phyloP scores from a whole-genome alignment of 1,140 invertebrate genomes.

The Teleopsis dalmanni region DNA sequence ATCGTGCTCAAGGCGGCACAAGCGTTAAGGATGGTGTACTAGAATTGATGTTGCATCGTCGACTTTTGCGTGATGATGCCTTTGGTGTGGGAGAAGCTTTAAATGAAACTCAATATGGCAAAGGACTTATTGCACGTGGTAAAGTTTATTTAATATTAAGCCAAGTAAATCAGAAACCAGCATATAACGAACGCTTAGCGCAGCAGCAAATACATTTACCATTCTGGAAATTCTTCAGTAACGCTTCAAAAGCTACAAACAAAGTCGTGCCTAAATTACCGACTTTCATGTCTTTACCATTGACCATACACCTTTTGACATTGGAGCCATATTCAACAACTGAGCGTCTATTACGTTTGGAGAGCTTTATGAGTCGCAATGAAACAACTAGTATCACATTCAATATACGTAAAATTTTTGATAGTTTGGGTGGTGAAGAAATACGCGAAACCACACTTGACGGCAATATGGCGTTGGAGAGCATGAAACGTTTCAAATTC shows the following conservation, averaged over 20 bases:
- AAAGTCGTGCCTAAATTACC: constrained; percentile 8
- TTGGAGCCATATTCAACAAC: constrained; percentile 73
- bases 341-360: constrained; percentile 69
- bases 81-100: constrained; percentile 92
- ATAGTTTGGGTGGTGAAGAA: constrained; percentile 22
- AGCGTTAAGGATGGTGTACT: constrained; percentile 67
- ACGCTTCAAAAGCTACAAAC: constrained; percentile 11
- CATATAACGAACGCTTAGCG: constrained; percentile 22
- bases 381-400: constrained; percentile 52
- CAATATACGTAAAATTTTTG: constrained; percentile 46
- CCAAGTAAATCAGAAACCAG: constrained; percentile 41
- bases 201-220: constrained; percentile 32
- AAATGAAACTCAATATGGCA: constrained; percentile 71
- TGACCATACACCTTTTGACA: constrained; percentile 76
- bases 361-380: constrained; percentile 72
- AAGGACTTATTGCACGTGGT: constrained; percentile 75
- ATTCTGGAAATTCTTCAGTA: constrained; percentile 38
- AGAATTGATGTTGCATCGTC: constrained; percentile 80
- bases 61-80: constrained; percentile 79
- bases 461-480: constrained; percentile 34
- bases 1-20: constrained; percentile 82
- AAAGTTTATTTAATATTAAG: constrained; percentile 58
- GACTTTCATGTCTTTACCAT: constrained; percentile 55
- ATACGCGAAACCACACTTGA: constrained; percentile 38
- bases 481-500: constrained; percentile 34